phyloP scores from a whole-genome alignment of 2,113 vertebrate species.

The Spea multiplicata region DNA sequence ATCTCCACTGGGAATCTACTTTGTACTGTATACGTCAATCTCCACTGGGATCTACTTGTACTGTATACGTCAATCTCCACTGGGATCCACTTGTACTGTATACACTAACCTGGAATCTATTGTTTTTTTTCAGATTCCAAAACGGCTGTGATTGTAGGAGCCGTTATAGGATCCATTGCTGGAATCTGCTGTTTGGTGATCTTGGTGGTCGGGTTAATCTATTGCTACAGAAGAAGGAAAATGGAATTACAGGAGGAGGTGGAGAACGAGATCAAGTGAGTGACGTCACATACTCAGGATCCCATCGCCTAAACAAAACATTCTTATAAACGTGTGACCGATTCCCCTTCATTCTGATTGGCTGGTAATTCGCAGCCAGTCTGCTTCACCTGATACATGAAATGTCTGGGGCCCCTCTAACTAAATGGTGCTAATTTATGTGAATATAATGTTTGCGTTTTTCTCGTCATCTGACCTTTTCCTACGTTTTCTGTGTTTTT shows the following conservation, averaged over 20 bases:
- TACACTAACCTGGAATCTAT: not conserved
- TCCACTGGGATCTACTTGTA: no score
- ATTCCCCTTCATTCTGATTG: no score
- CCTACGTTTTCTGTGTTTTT: constrained; percentile 10
- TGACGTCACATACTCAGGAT: not conserved
- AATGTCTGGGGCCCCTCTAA: no score
- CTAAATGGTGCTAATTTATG: no score
- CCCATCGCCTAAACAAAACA: no score
- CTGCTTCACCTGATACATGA: no score
- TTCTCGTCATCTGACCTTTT: not conserved
- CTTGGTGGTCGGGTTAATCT: constrained; percentile 61
- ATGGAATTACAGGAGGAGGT: constrained; percentile 72
- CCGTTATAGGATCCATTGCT: constrained; percentile 70
- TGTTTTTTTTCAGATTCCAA: constrained; percentile 64
- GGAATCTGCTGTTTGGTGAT: constrained; percentile 69
- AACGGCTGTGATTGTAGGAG: constrained; percentile 73
- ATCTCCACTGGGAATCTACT: no score
- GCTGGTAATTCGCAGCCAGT: no score
- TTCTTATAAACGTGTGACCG: no score
- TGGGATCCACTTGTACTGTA: no score
- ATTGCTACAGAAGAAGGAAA: constrained; percentile 59
- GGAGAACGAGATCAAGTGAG: constrained; percentile 90
- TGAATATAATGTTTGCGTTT: not conserved
- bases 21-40: no score
- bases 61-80: no score